These are phyloP conservation scores for Phthorimaea operculella DNA, from an alignment of 1,140 invertebrate species.

Conservation along the genomic window DNA sequence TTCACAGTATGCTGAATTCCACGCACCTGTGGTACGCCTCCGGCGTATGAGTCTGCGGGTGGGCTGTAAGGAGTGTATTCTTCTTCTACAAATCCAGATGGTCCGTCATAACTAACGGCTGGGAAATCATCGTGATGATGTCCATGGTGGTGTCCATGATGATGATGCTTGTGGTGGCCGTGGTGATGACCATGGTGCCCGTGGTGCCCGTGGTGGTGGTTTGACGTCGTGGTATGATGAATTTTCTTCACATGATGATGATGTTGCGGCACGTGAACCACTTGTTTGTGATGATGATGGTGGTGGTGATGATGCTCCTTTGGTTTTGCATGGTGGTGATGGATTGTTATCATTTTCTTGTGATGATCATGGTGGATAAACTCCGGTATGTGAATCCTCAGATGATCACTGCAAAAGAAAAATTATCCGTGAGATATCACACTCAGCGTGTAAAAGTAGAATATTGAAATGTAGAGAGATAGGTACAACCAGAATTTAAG, in stretches of 20 bases:
- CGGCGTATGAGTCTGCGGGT: constrained; percentile 26
- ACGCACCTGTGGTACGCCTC: constrained; percentile 33
- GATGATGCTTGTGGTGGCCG: constrained; percentile 24
- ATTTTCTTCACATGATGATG: constrained; percentile 13
- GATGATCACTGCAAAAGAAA: constrained; percentile 62
- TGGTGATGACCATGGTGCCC: constrained; percentile 34
- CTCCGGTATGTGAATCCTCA: constrained; percentile 69
- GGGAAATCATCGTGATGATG: constrained; percentile 35
- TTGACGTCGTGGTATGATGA: constrained; percentile 19
- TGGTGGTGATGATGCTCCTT: constrained; percentile 60
- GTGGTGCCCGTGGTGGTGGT: constrained; percentile 35
- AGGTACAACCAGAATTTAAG: too few species aligned
- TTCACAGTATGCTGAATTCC: constrained; percentile 50
- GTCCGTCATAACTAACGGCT: constrained; percentile 25
- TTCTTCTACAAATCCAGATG: constrained; percentile 34
- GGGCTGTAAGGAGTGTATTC: constrained; percentile 35
- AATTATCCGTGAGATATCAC: neutral
- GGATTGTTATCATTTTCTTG: constrained; percentile 69
- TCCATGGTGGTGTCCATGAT: constrained; percentile 33
- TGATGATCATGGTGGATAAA: constrained; percentile 70
- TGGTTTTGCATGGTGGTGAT: constrained; percentile 62
- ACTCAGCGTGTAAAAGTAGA: neutral
- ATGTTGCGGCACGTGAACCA: constrained; percentile 5
- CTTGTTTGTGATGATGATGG: constrained; percentile 33
- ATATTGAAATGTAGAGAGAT: too few species aligned